phyloP scores from a whole-genome alignment of 2,113 vertebrate species.

The Parotia lawesii region DNA sequence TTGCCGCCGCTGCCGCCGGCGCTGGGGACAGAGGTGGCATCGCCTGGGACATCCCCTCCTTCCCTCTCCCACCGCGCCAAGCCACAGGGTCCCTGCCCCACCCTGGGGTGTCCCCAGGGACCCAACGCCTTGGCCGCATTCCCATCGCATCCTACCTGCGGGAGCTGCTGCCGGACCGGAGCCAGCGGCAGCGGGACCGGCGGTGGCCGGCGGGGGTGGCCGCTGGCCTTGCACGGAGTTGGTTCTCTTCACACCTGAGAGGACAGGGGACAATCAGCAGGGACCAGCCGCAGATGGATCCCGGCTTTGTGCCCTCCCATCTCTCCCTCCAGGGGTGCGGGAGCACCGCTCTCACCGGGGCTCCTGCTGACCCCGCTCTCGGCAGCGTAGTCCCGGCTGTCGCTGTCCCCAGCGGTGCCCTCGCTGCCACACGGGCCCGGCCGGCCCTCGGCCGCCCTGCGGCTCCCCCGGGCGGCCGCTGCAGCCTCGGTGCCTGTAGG shows the following conservation, averaged over 20 bases:
- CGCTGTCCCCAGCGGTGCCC: not conserved
- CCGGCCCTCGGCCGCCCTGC: constrained; percentile 52
- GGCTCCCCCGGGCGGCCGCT: constrained; percentile 35
- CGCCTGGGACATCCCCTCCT: too few species aligned
- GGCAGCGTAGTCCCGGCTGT: not conserved
- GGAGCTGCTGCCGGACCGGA: not conserved
- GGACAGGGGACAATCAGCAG: not conserved
- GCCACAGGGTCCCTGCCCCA: not conserved
- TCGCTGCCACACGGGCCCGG: constrained; percentile 33
- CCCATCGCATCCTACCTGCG: not conserved
- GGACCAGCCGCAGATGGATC: fast-evolving
- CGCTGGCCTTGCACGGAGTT: constrained; percentile 66
- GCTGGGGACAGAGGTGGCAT: constrained; percentile 3
- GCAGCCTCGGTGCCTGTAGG: constrained; percentile 33
- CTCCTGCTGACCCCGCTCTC: constrained; percentile 51
- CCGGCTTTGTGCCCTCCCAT: fast-evolving
- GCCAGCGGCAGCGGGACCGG: not conserved
- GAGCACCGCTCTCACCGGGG: constrained; percentile 59
- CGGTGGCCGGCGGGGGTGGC: not conserved
- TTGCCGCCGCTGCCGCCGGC: not conserved
- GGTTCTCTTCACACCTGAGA: constrained; percentile 68
- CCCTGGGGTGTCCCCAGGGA: fast-evolving
- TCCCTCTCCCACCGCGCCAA: too few species aligned
- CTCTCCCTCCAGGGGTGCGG: fast-evolving
- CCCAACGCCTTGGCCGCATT: fast-evolving